Evolutionary conservation across 92 coral and sea anemone genomes (phyloP), one percentile per base, ranked within the genome.

Genomic region (Pocillopora meandrina): DNA sequence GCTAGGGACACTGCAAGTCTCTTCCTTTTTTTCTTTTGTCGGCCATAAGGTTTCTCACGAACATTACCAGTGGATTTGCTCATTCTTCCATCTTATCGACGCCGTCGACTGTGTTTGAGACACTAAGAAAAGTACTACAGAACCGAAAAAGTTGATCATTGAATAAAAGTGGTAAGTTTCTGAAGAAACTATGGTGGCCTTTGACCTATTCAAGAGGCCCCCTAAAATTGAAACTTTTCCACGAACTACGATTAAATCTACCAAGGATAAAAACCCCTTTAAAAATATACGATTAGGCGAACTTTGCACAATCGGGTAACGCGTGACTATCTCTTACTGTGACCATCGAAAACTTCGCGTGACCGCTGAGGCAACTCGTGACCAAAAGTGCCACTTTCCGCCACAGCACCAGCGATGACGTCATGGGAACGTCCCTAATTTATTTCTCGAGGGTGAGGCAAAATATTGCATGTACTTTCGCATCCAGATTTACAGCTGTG

Each of bases 51-150:
- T 93, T 79, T 84, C 88, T 87, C 31, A 92, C 98, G 56, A 82
- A 89, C 18, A 65, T 93, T 77, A 93, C 98, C 72, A 95, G 98
- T 26, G 95, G 91, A 7, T 93, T 93, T 87, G 93, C 93, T 2
- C 93, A 92, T 59, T 93, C 98, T 31, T 85, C 95, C 47, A 49
- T 77, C 75, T 74, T 93, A 35, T 81, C 84, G 17, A 92, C 98
- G 69, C 60, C 66, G 71, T 93, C 98, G 11, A 70, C 79, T 72
- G 98, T 93, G 42, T 92, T 81, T 79, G 87, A 87, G 71, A 86
- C 86, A 72, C 87, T 93, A 69, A 91, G 92, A 56, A 69, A 86
- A 74, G 52, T 42, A 42, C 52, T 7, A 42, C 52, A 42, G 52
- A 3, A 42, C 52, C 8, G 8, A 3, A 42, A 3, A 42, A 7